Evolutionary conservation across 2,797 vertebrate genomes (phyloP).

Genomic region (Sphenopsis melanotis): DNA sequence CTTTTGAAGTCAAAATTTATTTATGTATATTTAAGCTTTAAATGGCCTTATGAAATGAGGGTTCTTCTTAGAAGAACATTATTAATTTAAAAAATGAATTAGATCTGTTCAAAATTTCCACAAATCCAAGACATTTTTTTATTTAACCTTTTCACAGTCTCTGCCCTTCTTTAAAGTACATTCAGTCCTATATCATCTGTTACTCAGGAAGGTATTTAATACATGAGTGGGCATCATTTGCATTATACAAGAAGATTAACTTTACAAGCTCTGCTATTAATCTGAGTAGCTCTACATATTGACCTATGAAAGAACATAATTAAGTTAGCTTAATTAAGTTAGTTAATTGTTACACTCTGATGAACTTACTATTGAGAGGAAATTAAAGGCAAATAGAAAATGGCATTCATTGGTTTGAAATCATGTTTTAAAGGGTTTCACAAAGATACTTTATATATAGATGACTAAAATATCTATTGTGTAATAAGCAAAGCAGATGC

Average conservation of each 20-base stretch:
- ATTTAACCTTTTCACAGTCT: constrained; percentile 65
- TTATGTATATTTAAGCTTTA: constrained; percentile 47
- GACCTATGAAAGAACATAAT: constrained; percentile 87
- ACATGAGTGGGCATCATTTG: constrained; percentile 73
- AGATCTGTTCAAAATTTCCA: constrained; percentile 36
- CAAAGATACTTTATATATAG: constrained; percentile 59
- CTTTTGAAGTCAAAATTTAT: constrained; percentile 49
- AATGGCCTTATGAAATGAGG: constrained; percentile 34
- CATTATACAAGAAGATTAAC: constrained; percentile 80
- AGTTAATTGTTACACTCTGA: constrained; percentile 86
- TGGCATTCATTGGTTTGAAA: constrained; percentile 79
- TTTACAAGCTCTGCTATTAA: constrained; percentile 82
- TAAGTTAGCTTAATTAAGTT: constrained; percentile 90
- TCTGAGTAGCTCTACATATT: constrained; percentile 81
- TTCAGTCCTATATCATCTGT: constrained; percentile 55
- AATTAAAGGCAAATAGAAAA: constrained; percentile 87
- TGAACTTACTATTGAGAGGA: constrained; percentile 80
- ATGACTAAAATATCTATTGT: constrained; percentile 48
- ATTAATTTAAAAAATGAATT: constrained; percentile 60
- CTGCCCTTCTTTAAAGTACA: constrained; percentile 62
- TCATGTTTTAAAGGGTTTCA: constrained; percentile 74
- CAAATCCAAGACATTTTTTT: constrained; percentile 57
- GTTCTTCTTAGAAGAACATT: constrained; percentile 1
- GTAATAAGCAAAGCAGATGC: constrained; percentile 30
- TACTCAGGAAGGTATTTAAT: constrained; percentile 69